A percentile compares a stretch with the other conserved stretches of the same genome.
Evolutionary conservation across 1,140 invertebrate species (phyloP).

Genomic region (Penaeus chinensis): DNA sequence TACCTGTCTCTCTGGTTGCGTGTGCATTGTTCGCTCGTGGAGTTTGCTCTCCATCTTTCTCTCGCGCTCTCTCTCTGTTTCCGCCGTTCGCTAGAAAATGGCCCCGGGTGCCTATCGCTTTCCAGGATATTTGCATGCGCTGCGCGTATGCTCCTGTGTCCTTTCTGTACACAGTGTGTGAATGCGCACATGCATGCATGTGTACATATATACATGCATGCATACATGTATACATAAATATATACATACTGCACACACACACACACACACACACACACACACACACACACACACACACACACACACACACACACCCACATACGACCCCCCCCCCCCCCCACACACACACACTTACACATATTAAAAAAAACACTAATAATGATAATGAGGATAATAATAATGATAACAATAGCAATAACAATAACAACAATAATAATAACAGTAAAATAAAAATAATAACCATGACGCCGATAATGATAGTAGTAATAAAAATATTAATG

Average conservation of each 20-base stretch:
- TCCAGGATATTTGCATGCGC: no score
- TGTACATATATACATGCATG: background rate
- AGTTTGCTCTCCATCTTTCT: constrained; percentile 10
- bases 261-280: background rate
- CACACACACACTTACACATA: constrained; percentile 3
- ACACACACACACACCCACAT: constrained; percentile 17
- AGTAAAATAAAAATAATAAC: background rate
- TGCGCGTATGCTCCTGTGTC: no score
- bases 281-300: background rate
- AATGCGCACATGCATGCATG: background rate
- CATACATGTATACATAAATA: background rate
- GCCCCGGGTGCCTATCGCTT: no score
- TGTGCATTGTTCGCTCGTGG: background rate
- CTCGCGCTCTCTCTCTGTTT: constrained; percentile 1
- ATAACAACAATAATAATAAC: constrained; percentile 1
- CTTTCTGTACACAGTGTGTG: no score
- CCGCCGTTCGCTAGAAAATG: background rate
- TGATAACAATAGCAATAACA: background rate
- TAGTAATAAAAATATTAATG: no score
- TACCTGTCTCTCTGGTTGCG: constrained; percentile 16
- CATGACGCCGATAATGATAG: background rate
- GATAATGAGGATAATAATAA: background rate
- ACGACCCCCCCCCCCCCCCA: no score
- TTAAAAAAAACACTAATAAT: background rate
- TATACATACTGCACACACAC: background rate